Conservation (phyloP, 2,797 vertebrate genomes). For the Saguinus oedipus region DNA sequence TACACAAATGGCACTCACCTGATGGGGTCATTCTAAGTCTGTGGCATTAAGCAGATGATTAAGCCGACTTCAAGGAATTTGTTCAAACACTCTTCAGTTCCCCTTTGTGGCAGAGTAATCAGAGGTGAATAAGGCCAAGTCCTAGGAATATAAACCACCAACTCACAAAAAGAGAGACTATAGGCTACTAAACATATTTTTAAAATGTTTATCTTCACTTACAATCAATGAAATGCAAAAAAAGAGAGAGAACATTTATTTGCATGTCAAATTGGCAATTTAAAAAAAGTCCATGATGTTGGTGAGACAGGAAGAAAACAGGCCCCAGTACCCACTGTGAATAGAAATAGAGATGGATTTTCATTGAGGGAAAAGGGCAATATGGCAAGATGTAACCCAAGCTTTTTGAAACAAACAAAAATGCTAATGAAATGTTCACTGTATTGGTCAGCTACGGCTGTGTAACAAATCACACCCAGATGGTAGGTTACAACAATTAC, state of each 20-base stretch:
- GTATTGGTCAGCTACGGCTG: background rate
- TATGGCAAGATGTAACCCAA: background rate
- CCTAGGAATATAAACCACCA: background rate
- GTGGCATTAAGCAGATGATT: background rate
- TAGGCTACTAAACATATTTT: background rate
- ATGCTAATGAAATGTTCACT: background rate
- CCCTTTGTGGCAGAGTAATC: background rate
- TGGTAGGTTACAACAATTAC: background rate
- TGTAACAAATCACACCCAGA: background rate
- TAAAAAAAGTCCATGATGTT: background rate
- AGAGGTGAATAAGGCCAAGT: background rate
- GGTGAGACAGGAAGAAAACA: background rate
- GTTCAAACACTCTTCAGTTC: background rate
- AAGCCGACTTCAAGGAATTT: background rate
- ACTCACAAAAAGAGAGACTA: background rate
- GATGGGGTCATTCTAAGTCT: background rate
- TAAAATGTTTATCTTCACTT: background rate
- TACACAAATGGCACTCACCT: background rate
- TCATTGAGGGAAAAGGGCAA: accelerated
- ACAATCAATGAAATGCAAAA: background rate
- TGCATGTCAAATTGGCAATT: background rate
- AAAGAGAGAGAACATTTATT: background rate
- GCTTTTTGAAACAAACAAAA: background rate
- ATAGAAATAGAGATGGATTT: background rate
- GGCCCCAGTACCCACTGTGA: background rate